phyloP scores from a whole-genome alignment of 2,113 vertebrate genomes.

The Motacilla tschutschensis region DNA sequence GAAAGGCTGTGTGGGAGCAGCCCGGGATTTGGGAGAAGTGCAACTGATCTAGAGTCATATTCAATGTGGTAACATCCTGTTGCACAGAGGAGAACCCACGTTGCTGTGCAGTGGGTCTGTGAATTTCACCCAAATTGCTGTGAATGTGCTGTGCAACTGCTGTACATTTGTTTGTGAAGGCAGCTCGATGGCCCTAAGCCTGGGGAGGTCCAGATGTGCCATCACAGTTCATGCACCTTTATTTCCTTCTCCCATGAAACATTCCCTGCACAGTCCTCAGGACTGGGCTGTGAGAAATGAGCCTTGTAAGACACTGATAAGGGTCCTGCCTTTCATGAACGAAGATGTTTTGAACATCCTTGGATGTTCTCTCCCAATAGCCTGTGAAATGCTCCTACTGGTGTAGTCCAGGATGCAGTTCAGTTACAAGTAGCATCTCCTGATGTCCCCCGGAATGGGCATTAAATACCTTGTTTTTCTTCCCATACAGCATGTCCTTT shows the following conservation, averaged over 20 bases:
- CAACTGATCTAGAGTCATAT: background rate
- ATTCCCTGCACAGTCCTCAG: background rate
- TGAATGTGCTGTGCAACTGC: background rate
- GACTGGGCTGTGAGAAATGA: background rate
- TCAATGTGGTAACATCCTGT: background rate
- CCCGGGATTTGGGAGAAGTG: background rate
- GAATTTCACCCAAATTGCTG: background rate
- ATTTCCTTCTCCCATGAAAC: background rate
- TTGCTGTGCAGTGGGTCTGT: background rate
- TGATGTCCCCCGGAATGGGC: background rate
- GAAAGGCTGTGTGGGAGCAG: background rate
- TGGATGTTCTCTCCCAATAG: background rate
- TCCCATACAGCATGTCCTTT: slow-evolving; percentile 3
- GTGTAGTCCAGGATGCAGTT: background rate
- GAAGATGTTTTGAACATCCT: background rate
- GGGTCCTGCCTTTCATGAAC: background rate
- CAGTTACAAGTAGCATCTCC: background rate
- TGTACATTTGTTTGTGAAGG: background rate
- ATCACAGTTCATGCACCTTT: background rate
- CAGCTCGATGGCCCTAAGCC: background rate
- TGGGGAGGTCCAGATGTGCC: background rate
- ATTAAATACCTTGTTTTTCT: slow-evolving; percentile 10
- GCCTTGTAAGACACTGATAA: background rate
- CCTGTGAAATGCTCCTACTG: background rate
- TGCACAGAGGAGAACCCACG: background rate